A percentile compares a stretch with the other conserved stretches of the same genome.
Conservation (phyloP, 2,113 vertebrate species). For the Nanorana parkeri region DNA sequence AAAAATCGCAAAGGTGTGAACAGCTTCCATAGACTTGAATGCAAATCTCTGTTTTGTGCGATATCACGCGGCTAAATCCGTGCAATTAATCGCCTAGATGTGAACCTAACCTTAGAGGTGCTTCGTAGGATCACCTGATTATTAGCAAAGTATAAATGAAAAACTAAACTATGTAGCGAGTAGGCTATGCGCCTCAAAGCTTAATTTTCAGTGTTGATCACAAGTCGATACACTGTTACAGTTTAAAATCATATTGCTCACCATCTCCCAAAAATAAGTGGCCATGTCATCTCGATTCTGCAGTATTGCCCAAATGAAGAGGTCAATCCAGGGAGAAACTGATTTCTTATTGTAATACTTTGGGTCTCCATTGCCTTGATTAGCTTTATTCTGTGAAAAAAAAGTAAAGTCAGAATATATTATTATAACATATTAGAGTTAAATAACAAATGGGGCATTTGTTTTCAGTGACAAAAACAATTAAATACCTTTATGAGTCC, state of each 20-base stretch:
- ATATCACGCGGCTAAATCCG: no score
- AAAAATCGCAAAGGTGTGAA: no score
- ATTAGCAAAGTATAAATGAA: no score
- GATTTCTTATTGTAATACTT: conserved; percentile 41
- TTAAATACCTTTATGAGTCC: background rate
- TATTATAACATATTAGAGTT: background rate
- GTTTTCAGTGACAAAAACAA: background rate
- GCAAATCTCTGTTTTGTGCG: no score
- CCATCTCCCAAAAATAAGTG: conserved; percentile 88
- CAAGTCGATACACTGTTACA: no score
- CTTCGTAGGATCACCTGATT: no score
- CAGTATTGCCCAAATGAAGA: conserved; percentile 85
- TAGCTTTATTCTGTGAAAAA: conserved; percentile 59
- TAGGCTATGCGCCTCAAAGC: no score
- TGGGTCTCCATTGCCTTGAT: conserved; percentile 20
- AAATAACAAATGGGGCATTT: background rate
- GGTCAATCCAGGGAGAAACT: conserved; percentile 75
- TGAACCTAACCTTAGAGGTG: no score
- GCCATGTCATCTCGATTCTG: conserved; percentile 84
- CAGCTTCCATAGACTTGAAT: no score
- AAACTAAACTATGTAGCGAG: no score
- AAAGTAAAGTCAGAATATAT: background rate
- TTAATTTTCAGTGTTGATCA: no score
- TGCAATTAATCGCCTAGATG: no score
- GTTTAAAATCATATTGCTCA: conserved; percentile 61